These are phyloP conservation scores for Forbesichthys agassizii DNA, from an alignment of 2,113 vertebrate species.

Conservation along the genomic window DNA sequence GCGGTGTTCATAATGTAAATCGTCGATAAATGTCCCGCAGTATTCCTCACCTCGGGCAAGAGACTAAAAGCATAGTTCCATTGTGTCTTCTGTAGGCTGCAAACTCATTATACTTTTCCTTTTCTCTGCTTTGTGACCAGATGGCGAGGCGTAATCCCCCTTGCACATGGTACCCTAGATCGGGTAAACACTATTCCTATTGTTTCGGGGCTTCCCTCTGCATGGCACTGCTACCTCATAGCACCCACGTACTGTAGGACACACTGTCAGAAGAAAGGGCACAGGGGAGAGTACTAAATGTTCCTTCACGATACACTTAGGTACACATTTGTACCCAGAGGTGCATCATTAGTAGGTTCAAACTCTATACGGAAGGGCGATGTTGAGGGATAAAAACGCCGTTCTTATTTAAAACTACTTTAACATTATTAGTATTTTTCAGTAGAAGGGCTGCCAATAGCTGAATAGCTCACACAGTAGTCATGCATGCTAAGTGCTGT, in stretches of 20 bases:
- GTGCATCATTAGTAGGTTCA: too few species aligned
- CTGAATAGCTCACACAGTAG: too few species aligned
- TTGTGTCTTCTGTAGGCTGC: conserved; percentile 30
- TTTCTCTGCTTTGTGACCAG: conserved; percentile 60
- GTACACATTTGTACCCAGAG: too few species aligned
- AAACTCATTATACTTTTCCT: conserved; percentile 51
- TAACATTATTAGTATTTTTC: too few species aligned
- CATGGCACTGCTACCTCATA: background rate
- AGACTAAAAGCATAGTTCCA: conserved; percentile 34
- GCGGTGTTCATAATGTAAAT: too few species aligned
- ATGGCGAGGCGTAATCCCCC: conserved; percentile 71
- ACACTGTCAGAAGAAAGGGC: background rate
- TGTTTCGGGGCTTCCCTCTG: conserved; percentile 54
- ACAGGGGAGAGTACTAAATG: background rate
- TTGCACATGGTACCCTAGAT: conserved; percentile 68
- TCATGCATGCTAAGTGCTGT: too few species aligned
- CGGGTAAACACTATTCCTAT: conserved; percentile 63
- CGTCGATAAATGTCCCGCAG: background rate
- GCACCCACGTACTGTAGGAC: background rate
- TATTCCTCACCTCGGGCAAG: background rate
- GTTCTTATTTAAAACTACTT: too few species aligned
- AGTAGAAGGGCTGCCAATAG: too few species aligned
- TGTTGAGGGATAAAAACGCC: too few species aligned
- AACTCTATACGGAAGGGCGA: too few species aligned
- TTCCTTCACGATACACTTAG: background rate